Base-by-base conservation (phyloP, 53 echinoderm and acorn worm genomes). In the Patiria pectinifera region DNA sequence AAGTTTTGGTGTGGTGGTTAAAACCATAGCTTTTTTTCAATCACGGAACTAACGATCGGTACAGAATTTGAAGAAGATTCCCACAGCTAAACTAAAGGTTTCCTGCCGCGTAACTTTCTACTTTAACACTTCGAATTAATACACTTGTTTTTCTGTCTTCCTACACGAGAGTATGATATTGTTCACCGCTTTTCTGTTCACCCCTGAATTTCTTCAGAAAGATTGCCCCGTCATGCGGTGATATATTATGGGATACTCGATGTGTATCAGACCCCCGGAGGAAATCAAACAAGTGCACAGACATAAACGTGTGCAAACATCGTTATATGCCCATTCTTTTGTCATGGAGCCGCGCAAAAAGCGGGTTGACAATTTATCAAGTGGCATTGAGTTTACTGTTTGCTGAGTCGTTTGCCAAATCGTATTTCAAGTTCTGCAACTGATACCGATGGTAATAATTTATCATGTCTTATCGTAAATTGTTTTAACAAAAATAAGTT, bases 251-350 rank as follows among this genome's bases (percentile, higher is more conserved):
- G 74, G 74, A 74, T 23, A 13, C 2, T 23, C 24, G 24, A 74
- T 10, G 4, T n/a, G 22, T 66, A 66, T 79, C 46, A 15, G 11
- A 47, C 16, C 0, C 12, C 45, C 1, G 11, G 14, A 45, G 78
- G 19, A 11, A 45, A 79, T 79, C 45, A 46, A 79, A 79, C 80
- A 45, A 43, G 45, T 12, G 43, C 10, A 46, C 80, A 79, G 44
- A 13, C 45, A 11, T 4, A 79, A 79, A 79, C 47, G 80, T 79
- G 80, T 45, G 80, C 12, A 79, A 79, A 79, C 47, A 79, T 45
- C 80, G 46, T 47, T 47, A 3, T 45, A 48, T 25, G 53, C 8
- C 8, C 53, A 53, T 46, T 79, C 43, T 47, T 79, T 79, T 45
- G 48, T 47, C 80, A 79, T 14, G 48, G 74, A 74, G 74, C 6